Evolutionary conservation across 2,113 vertebrate species (phyloP).

Genomic region (Puntigrus tetrazona): DNA sequence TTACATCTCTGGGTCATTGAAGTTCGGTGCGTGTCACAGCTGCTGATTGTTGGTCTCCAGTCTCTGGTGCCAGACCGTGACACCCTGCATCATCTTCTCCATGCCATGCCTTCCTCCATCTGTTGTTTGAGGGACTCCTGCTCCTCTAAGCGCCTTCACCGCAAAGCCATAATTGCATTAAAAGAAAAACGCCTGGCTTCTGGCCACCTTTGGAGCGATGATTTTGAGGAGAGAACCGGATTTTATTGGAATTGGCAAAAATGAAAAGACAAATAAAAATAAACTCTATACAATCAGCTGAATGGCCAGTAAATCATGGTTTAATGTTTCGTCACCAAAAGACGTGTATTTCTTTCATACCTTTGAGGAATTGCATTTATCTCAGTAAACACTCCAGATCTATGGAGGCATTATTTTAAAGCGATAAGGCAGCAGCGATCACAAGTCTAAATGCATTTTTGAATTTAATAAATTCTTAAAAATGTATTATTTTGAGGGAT

Average conservation of each 20-base stretch:
- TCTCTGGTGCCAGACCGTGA: constrained; percentile 39
- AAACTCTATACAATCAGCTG: constrained; percentile 22
- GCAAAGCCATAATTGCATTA: constrained; percentile 42
- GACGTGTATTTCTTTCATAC: constrained; percentile 16
- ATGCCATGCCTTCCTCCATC: constrained; percentile 38
- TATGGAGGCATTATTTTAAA: neutral
- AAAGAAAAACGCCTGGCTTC: constrained; percentile 37
- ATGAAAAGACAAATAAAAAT: constrained; percentile 66
- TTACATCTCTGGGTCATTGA: constrained; percentile 72
- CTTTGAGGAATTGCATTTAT: constrained; percentile 10
- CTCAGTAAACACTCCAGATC: neutral
- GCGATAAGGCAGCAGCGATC: neutral
- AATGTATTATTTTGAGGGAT: too few relatives aligned
- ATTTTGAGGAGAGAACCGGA: constrained; percentile 65
- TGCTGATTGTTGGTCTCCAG: constrained; percentile 36
- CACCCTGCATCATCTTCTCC: constrained; percentile 26
- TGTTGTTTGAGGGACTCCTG: constrained; percentile 38
- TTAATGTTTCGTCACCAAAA: constrained; percentile 1
- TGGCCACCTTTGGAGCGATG: constrained; percentile 39
- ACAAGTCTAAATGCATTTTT: neutral
- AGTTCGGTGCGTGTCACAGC: constrained; percentile 59
- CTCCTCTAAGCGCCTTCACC: constrained; percentile 21
- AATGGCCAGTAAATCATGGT: constrained; percentile 42
- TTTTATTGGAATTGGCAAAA: constrained; percentile 65
- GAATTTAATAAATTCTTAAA: neutral